phyloP scores from a whole-genome alignment of 2,113 vertebrate genomes.

The Antennarius striatus region DNA sequence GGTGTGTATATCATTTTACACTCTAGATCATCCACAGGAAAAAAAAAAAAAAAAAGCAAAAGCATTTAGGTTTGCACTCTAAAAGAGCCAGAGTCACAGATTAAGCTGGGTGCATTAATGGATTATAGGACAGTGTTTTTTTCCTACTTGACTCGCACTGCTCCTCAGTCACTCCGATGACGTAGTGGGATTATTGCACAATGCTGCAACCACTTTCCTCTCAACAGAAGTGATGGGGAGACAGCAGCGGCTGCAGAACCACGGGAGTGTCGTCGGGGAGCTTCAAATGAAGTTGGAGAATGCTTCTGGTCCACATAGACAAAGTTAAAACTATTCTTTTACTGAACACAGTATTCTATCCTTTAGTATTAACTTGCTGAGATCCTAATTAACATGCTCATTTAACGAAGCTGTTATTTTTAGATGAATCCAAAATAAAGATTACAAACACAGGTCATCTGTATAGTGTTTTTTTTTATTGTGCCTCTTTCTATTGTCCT shows the following conservation, averaged over 20 bases:
- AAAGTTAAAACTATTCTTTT: too few relatives aligned
- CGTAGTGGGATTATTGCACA: conserved; percentile 66
- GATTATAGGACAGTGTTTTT: conserved; percentile 72
- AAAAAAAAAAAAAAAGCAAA: conserved; percentile 35
- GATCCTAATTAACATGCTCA: too few relatives aligned
- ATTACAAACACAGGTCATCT: conserved; percentile 31
- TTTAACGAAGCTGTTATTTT: too few relatives aligned
- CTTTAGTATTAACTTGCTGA: too few relatives aligned
- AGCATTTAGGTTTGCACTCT: conserved; percentile 69
- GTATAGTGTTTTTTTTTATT: conserved; percentile 28
- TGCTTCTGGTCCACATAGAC: background rate
- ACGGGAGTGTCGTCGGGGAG: background rate
- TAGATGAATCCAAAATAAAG: too few relatives aligned
- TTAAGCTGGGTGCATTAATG: conserved; percentile 78
- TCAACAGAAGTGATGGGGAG: conserved; percentile 38
- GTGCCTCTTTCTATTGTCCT: background rate
- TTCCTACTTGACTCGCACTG: conserved; percentile 54
- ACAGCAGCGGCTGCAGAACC: background rate
- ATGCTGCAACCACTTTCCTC: conserved; percentile 37
- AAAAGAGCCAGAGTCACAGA: conserved; percentile 68
- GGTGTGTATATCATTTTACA: conserved; percentile 23
- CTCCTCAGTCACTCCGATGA: conserved; percentile 51
- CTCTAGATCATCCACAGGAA: conserved; percentile 38
- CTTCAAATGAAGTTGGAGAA: background rate
- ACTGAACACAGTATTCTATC: too few relatives aligned